Evolutionary conservation across 2,888 invertebrate genomes (phyloP).

Genomic region (Agapetus fuscipes): DNA sequence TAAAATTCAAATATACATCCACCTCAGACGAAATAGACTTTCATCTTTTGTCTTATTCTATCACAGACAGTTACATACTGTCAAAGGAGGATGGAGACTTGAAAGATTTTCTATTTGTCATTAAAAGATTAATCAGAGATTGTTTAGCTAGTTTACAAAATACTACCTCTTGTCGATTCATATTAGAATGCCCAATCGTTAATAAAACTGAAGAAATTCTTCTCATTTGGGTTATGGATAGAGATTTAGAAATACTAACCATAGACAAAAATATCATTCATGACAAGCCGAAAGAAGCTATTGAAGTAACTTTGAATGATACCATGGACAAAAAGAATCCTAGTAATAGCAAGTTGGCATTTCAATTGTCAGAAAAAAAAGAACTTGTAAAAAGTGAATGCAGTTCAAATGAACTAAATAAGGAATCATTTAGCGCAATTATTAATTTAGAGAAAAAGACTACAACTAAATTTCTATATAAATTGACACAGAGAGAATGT

Average conservation of each 20-base stretch:
- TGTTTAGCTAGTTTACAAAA: conserved; percentile 40
- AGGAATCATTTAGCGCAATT: background rate
- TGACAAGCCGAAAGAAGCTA: too few relatives aligned
- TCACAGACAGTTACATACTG: conserved; percentile 21
- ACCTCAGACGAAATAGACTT: too few relatives aligned
- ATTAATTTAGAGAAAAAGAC: background rate
- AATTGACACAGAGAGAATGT: background rate
- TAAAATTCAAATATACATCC: conserved; percentile 29
- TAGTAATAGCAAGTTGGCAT: background rate
- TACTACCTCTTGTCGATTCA: conserved; percentile 44
- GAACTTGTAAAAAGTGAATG: background rate
- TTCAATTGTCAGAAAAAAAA: background rate
- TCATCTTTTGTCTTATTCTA: conserved; percentile 16
- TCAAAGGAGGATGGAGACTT: conserved; percentile 27
- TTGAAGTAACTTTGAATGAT: too few relatives aligned
- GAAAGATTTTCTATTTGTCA: conserved; percentile 44
- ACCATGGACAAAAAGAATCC: too few relatives aligned
- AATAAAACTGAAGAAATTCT: conserved; percentile 40
- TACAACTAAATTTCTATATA: background rate
- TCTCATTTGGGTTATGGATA: conserved; percentile 53
- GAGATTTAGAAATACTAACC: conserved; percentile 42
- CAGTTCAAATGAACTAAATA: background rate
- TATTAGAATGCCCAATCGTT: conserved; percentile 41
- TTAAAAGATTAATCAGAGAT: conserved; percentile 42
- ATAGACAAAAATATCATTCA: too few relatives aligned